Conservation (phyloP, 2,888 invertebrate species). For the Oxytorus armatus region DNA sequence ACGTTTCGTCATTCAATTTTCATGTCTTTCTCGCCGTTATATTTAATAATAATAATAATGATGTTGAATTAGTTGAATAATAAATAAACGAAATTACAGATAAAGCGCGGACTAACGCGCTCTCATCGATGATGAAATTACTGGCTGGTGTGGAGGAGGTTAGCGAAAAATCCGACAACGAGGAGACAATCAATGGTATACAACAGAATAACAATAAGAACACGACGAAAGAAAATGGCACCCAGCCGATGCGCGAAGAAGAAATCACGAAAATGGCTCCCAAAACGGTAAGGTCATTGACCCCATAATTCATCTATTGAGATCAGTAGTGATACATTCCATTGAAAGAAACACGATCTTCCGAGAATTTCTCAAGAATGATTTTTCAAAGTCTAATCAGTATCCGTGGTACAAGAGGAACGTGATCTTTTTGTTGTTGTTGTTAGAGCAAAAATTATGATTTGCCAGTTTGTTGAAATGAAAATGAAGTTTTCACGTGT, state of each 20-base stretch:
- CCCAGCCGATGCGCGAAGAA: slow-evolving; percentile 71
- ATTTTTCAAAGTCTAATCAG: no score
- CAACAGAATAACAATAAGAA: slow-evolving; percentile 69
- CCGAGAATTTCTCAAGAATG: no score
- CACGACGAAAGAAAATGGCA: slow-evolving; percentile 70
- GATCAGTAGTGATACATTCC: no score
- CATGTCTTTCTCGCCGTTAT: not conserved
- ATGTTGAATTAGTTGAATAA: no score
- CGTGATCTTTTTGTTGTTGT: no score
- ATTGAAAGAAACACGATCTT: no score
- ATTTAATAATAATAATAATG: slow-evolving; percentile 1
- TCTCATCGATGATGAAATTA: slow-evolving; percentile 82
- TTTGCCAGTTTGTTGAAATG: no score
- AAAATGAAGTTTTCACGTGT: no score
- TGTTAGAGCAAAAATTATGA: no score
- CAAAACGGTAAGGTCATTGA: slow-evolving; percentile 74
- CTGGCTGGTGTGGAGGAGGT: slow-evolving; percentile 81
- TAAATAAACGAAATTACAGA: no score
- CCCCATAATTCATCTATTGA: not conserved
- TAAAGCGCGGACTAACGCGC: slow-evolving; percentile 20
- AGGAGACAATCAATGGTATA: slow-evolving; percentile 70
- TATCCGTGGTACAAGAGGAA: no score
- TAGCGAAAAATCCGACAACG: slow-evolving; percentile 66
- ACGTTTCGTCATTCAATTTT: not conserved
- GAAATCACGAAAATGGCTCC: slow-evolving; percentile 72